Percentiles rank a stretch among this genome's conserved stretches.
Conservation (phyloP, 2,888 invertebrate species). For the Tetramorium bicarinatum region DNA sequence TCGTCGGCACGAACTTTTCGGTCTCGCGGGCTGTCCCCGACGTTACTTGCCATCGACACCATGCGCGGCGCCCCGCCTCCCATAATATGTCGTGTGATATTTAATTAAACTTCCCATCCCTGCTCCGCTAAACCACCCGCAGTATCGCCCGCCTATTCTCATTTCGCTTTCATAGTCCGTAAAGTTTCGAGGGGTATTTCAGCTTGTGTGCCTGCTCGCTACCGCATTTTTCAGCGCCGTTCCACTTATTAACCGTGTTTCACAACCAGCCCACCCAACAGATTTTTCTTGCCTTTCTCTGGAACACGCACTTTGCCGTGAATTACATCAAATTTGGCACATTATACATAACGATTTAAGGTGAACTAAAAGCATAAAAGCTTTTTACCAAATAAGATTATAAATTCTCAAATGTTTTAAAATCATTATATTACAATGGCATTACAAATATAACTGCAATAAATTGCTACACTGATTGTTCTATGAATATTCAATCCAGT, state of each 20-base stretch:
- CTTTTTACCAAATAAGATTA: background rate
- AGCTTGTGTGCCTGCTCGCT: constrained; percentile 52
- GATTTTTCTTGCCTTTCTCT: constrained; percentile 65
- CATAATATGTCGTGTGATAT: constrained; percentile 82
- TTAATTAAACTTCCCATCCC: constrained; percentile 80
- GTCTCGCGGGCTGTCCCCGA: constrained; percentile 62
- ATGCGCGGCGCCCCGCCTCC: constrained; percentile 60
- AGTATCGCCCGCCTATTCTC: constrained; percentile 63
- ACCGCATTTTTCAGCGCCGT: constrained; percentile 60
- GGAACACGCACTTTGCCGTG: constrained; percentile 34
- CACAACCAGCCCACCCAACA: constrained; percentile 63
- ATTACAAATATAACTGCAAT: background rate
- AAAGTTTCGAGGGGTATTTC: constrained; percentile 81
- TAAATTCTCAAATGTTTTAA: background rate
- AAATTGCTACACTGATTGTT: background rate
- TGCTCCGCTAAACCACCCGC: constrained; percentile 41
- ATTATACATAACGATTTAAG: constrained; percentile 45
- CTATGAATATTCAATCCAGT: background rate
- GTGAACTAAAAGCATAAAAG: background rate
- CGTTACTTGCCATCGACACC: constrained; percentile 75
- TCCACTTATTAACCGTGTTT: constrained; percentile 79
- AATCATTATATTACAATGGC: background rate
- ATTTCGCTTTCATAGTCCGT: constrained; percentile 76
- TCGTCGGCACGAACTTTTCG: constrained; percentile 74
- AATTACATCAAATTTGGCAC: constrained; percentile 66